Percentiles rank a stretch among this genome's conserved stretches.
Conservation (phyloP, 1,140 invertebrate genomes). For the Cyclina sinensis region DNA sequence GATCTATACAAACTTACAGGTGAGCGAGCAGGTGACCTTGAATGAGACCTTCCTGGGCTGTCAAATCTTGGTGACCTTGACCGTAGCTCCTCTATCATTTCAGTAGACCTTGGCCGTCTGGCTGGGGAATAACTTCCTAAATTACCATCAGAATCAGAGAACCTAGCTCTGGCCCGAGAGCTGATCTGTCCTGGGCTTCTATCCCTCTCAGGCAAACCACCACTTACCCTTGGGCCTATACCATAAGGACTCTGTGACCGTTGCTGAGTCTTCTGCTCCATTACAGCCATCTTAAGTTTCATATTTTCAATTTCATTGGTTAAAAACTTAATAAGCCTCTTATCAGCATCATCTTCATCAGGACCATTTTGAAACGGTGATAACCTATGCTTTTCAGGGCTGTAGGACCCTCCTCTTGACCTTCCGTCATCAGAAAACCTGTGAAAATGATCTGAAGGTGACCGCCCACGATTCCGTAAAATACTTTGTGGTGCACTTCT, state of each 20-base stretch:
- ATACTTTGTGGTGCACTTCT: conserved; percentile 56
- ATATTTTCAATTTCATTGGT: conserved; percentile 77
- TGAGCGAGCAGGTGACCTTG: conserved; percentile 57
- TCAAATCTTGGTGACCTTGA: conserved; percentile 64
- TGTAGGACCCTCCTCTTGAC: conserved; percentile 36
- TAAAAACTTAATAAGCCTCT: conserved; percentile 67
- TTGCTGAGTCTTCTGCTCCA: conserved; percentile 67
- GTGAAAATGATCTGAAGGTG: conserved; percentile 47
- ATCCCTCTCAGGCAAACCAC: conserved; percentile 60
- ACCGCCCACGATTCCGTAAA: conserved; percentile 50
- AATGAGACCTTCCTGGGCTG: conserved; percentile 49
- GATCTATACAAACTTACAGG: conserved; percentile 58
- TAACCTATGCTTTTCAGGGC: conserved; percentile 51
- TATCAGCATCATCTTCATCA: conserved; percentile 61
- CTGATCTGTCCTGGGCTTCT: conserved; percentile 62
- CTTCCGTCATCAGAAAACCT: conserved; percentile 42
- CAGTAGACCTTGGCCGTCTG: conserved; percentile 49
- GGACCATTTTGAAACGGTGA: conserved; percentile 41
- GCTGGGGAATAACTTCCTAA: conserved; percentile 57
- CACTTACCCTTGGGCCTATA: conserved; percentile 30
- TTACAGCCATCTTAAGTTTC: conserved; percentile 74
- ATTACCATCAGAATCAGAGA: conserved; percentile 36
- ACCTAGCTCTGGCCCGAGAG: conserved; percentile 62
- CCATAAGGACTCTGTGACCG: conserved; percentile 36
- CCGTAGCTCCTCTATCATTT: conserved; percentile 41